Base-by-base conservation (phyloP, 2,113 vertebrate species). In the Andinoacara biseriatus region DNA sequence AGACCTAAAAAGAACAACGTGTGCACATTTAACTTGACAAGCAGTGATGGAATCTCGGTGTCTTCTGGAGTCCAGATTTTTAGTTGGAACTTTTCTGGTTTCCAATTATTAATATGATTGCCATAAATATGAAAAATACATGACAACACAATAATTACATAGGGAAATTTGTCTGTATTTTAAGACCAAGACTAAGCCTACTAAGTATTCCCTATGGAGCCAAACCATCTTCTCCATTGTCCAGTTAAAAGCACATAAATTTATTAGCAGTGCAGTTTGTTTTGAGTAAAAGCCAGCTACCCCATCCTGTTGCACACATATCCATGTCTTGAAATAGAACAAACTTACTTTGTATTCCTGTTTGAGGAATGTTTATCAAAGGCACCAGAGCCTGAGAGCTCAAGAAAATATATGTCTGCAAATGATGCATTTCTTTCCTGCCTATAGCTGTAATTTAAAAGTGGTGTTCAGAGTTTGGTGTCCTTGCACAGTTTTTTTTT, bases 1-100 rank as follows among this genome's bases (percentile, higher is more conserved):
- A 72, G 67, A 7, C 67, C 46, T n/a, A 8, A 72, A 72, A 31
- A 54, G 26, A 72, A 54, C 46, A 72, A 0, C n/a, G 67, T 33
- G 40, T 49, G 40, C 26, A 3, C 8, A 67, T 24, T 29, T 49
- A 67, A 1, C 10, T 29, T 69, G 26, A 72, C 20, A 26, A 52
- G 18, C 6, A 7, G 26, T 7, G 43, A 72, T 2, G 46, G 2
- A 10, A 49, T 22, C 40, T 26, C 2, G 58, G 56, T 4, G 14
- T 59, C 56, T 72, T 80, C 62, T 84, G 58, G 52, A 67, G 24
- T 49, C 38, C 58, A 82, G 58, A 31, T 87, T 87, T 72, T 14
- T 15, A 0, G 4, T 2, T 43, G 5, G 15, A 57, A 22, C 74
- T 77, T 58, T 57, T 61, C 43, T 63, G n/a, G 46, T 58, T 86